These are phyloP conservation scores for Ceraclea dissimilis DNA, from an alignment of 2,888 invertebrate species.

Conservation along the genomic window DNA sequence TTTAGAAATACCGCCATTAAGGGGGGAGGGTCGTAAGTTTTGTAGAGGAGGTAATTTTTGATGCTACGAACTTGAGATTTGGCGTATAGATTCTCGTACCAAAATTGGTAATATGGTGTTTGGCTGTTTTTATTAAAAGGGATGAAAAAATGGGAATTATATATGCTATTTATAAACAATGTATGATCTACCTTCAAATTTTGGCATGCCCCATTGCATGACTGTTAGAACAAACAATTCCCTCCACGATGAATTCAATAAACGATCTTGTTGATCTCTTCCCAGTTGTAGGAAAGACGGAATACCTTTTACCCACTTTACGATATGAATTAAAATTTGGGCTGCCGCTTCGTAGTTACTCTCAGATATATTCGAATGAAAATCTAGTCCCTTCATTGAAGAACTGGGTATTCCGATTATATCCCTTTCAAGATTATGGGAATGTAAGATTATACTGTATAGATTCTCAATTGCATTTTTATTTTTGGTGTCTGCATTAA, in stretches of 20 bases:
- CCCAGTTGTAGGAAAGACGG: conserved; percentile 65
- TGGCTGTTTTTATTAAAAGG: too few relatives aligned
- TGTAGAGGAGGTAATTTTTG: too few relatives aligned
- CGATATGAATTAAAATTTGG: conserved; percentile 65
- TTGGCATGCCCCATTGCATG: conserved; percentile 69
- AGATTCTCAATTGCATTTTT: neutral
- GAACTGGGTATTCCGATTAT: neutral
- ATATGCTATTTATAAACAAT: too few relatives aligned
- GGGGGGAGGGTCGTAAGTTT: too few relatives aligned
- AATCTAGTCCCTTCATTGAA: neutral
- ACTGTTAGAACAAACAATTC: conserved; percentile 77
- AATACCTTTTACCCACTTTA: conserved; percentile 74
- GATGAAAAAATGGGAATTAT: too few relatives aligned
- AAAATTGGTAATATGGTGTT: too few relatives aligned
- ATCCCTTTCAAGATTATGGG: neutral
- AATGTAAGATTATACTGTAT: neutral
- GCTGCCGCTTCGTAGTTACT: conserved; percentile 64
- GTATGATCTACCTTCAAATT: conserved; percentile 67
- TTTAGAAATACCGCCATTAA: too few relatives aligned
- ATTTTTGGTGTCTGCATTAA: neutral
- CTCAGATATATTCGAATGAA: conserved; percentile 4
- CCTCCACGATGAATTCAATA: conserved; percentile 75
- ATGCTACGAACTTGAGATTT: too few relatives aligned
- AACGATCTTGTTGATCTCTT: conserved; percentile 58
- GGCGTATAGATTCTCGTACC: too few relatives aligned